A percentile compares a stretch with the other conserved stretches of the same genome.
Conservation (phyloP, 2,797 vertebrate genomes). For the Orestias chungarensis region DNA sequence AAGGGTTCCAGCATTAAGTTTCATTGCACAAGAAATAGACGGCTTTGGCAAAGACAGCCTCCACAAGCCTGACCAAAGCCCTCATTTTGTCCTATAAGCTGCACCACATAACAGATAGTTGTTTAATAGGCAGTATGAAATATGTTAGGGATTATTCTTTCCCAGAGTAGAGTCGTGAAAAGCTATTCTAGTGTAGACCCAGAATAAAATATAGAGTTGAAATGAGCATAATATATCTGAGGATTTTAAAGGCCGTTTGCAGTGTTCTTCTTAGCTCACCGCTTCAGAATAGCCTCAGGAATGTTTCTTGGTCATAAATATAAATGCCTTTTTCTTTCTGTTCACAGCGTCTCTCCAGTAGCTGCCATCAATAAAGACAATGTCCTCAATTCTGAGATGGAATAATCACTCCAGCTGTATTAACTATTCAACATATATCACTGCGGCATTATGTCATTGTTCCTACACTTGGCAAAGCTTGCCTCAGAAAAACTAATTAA, state of each 20-base stretch:
- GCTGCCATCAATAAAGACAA: slow-evolving; percentile 27
- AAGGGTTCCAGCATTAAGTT: neutral
- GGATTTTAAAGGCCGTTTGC: neutral
- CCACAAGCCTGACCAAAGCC: neutral
- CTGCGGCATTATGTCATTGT: slow-evolving; percentile 39
- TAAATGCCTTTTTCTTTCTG: slow-evolving; percentile 24
- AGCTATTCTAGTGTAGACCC: slow-evolving; percentile 8
- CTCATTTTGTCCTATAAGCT: slow-evolving; percentile 7
- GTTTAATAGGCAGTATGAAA: slow-evolving; percentile 7
- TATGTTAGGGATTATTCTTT: slow-evolving; percentile 6
- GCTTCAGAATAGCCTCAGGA: neutral
- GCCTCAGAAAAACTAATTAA: slow-evolving; percentile 56
- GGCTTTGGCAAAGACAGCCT: neutral
- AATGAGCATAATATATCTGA: slow-evolving; percentile 6
- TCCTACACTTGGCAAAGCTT: slow-evolving; percentile 47
- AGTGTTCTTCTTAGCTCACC: neutral
- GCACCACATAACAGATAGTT: neutral
- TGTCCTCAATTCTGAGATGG: slow-evolving; percentile 17
- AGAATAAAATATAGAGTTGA: slow-evolving; percentile 14
- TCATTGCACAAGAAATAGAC: neutral
- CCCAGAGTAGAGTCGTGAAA: neutral
- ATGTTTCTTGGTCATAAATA: neutral
- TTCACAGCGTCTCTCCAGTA: slow-evolving; percentile 36
- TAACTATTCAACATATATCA: slow-evolving; percentile 51
- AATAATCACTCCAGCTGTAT: slow-evolving; percentile 51